Evolutionary conservation across 37 sponge, comb jelly and placozoan species (phyloP).

Genomic region (Tethya wilhelma): DNA sequence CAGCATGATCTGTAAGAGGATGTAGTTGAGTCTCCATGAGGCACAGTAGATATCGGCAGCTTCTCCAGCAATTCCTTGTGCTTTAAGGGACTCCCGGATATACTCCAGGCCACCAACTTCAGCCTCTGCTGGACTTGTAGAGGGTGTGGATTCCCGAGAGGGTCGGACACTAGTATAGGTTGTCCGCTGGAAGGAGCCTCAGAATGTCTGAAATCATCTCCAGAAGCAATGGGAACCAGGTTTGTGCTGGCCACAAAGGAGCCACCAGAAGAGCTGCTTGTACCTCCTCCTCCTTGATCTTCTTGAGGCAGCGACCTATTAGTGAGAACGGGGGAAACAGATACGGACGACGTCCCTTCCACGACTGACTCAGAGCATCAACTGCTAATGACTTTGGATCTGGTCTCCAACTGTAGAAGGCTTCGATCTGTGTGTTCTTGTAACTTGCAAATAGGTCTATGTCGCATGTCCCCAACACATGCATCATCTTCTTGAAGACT

Average conservation of each 20-base stretch:
- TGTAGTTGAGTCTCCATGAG: neutral
- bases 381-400: neutral
- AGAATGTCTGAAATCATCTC: neutral
- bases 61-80: neutral
- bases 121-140: neutral
- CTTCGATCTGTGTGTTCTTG: slow-evolving; percentile 4
- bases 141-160: neutral
- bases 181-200: neutral
- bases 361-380: slow-evolving; percentile 5
- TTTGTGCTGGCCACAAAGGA: neutral
- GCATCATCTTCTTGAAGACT: neutral
- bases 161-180: neutral
- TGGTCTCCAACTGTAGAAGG: slow-evolving; percentile 17
- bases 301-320: neutral
- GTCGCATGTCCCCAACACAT: neutral
- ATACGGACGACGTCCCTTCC: slow-evolving; percentile 6
- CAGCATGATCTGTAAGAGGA: neutral
- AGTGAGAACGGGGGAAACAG: neutral
- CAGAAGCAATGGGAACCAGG: neutral
- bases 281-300: neutral
- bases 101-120: neutral
- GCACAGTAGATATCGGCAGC: neutral
- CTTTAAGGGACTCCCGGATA: neutral
- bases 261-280: neutral
- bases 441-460: slow-evolving; percentile 13